These are phyloP conservation scores for Anhinga rufa DNA, from an alignment of 2,113 vertebrate species.

Conservation along the genomic window DNA sequence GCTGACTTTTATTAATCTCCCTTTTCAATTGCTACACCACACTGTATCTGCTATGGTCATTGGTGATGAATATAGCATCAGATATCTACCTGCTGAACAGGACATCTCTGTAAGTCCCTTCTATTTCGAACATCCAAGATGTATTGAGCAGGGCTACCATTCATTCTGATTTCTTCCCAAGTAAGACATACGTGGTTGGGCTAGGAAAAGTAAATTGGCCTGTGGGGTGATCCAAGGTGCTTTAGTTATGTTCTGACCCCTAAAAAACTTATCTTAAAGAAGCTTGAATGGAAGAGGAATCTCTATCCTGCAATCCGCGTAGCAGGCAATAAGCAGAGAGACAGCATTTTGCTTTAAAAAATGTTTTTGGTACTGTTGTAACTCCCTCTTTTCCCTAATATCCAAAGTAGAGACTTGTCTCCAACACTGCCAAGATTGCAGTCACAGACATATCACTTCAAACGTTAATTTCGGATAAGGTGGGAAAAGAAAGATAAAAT, in stretches of 20 bases:
- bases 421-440: neutral
- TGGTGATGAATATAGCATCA: neutral
- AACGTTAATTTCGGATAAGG: constrained; percentile 8
- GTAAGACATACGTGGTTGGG: neutral
- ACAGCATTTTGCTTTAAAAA: neutral
- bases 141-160: neutral
- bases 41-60: neutral
- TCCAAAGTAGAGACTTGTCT: neutral
- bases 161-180: neutral
- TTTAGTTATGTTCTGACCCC: neutral
- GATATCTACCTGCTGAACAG: neutral
- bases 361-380: neutral
- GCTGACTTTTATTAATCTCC: neutral
- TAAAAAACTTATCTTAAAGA: neutral
- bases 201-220: neutral
- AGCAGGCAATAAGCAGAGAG: neutral
- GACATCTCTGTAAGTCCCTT: neutral
- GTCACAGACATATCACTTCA: neutral
- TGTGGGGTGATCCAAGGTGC: neutral
- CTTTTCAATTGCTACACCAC: neutral
- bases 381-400: neutral
- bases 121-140: neutral
- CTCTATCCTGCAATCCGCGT: neutral
- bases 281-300: neutral
- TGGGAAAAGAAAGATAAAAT: neutral